Conservation (phyloP, 2,797 vertebrate genomes). For the Acomys russatus region DNA sequence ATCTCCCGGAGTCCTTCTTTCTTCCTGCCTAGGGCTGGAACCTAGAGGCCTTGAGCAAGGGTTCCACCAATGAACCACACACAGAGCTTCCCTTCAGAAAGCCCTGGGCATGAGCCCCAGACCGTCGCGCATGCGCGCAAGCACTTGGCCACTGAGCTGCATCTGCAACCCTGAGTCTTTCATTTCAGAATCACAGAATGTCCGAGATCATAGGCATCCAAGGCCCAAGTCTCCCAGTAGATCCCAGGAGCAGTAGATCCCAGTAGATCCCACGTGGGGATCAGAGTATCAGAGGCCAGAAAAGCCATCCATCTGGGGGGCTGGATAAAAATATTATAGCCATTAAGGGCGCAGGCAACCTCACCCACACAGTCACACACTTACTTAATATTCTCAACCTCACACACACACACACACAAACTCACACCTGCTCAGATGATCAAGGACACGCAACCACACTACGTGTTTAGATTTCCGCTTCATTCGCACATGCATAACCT, state of each 20-base stretch:
- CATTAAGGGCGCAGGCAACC: background rate
- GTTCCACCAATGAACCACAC: background rate
- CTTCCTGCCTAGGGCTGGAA: background rate
- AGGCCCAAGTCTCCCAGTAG: background rate
- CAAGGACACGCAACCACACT: background rate
- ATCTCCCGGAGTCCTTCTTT: background rate
- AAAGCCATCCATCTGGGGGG: background rate
- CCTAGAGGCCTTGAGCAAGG: background rate
- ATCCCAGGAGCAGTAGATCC: background rate
- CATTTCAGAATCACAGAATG: background rate
- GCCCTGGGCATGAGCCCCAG: background rate
- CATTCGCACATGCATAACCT: background rate
- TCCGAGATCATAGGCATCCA: background rate
- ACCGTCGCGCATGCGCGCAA: background rate
- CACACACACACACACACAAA: too few species aligned
- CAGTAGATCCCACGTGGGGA: background rate
- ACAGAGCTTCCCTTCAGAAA: background rate
- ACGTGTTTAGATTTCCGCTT: background rate
- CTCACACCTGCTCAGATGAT: background rate
- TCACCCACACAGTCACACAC: background rate
- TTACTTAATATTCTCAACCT: background rate
- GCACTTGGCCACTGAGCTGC: background rate
- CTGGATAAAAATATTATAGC: background rate
- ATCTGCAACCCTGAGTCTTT: background rate
- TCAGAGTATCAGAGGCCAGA: background rate